Percentiles rank a stretch among this genome's conserved stretches.
Evolutionary conservation across 2,888 invertebrate genomes (phyloP).

Genomic region (Trachelus stipa): DNA sequence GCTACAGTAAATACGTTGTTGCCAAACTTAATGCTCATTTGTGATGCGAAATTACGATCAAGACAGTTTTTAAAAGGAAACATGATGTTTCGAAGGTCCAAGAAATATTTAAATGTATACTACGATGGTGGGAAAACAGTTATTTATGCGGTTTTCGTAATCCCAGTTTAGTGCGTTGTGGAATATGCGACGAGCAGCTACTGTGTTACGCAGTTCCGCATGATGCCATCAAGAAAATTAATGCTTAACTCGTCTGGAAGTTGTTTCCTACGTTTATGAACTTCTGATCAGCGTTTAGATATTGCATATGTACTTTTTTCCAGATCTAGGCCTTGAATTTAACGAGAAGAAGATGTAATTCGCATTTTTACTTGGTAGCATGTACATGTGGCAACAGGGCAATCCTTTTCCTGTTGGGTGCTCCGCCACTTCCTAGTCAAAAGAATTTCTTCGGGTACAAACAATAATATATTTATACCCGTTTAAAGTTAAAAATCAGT

Average conservation of each 20-base stretch:
- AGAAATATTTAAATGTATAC: constrained; percentile 45
- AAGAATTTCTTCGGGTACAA: constrained; percentile 42
- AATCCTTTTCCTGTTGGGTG: constrained; percentile 53
- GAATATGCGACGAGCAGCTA: constrained; percentile 65
- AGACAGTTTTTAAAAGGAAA: constrained; percentile 48
- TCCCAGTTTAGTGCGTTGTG: constrained; percentile 61
- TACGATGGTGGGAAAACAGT: constrained; percentile 37
- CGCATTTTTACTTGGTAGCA: constrained; percentile 51
- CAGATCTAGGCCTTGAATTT: neutral
- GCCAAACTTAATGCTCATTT: constrained; percentile 57
- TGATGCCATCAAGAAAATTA: constrained; percentile 54
- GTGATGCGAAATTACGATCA: constrained; percentile 40
- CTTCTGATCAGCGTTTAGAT: neutral
- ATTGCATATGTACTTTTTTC: neutral
- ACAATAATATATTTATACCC: constrained; percentile 22
- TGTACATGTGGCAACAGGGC: constrained; percentile 62
- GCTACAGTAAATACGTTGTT: constrained; percentile 54
- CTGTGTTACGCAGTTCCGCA: constrained; percentile 65
- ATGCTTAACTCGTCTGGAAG: constrained; percentile 32
- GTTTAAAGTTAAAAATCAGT: neutral
- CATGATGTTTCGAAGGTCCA: constrained; percentile 26
- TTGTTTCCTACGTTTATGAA: neutral
- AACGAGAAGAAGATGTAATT: constrained; percentile 4
- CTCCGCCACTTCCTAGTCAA: constrained; percentile 63
- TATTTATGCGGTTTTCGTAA: constrained; percentile 43